Base-by-base conservation (phyloP, 1,140 invertebrate species). In the Drosophila erecta region DNA sequence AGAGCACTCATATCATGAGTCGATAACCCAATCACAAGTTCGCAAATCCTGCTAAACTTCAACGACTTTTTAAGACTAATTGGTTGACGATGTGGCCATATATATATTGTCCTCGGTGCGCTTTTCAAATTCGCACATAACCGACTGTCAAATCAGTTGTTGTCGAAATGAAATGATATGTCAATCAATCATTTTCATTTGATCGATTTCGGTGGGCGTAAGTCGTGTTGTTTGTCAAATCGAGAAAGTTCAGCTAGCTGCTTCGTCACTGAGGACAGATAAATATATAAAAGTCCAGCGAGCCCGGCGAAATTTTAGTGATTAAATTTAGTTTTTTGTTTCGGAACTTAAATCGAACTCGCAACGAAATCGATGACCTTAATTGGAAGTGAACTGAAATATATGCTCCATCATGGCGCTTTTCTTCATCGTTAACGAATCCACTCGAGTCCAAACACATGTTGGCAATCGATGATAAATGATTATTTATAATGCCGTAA, bases 381-480 rank as follows among this genome's bases (percentile, higher is more conserved):
- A 72, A 72, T 72, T 71, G 54, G 66, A 44, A 73, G 65, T 38
- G 46, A 70, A 40, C 70, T 15, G 38, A 33, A 41, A 64, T 64
- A 64, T 57, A 58, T 67, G 49, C 62, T 59, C 41, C 72, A 76
- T 76, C 47, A 53, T 46, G 41, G 43, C n/a, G 71, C 33, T 61
- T 74, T 59, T 72, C 51, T 74, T 70, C 64, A 56, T 70, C 59
- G 56, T 73, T 54, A 60, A 50, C 72, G 64, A 47, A 54, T 75
- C 70, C 78, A 78, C 81, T 85, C 67, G 78, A 75, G 79, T 69
- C 60, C 56, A 64, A 81, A 57, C 81, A 78, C 85, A 86, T 86
- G 81, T 74, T 76, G 49, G 64, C 71, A 76, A 85, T 79, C 80
- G 76, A 85, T 85, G 78, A 85, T 85, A 87, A 85, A 87, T 81